These are phyloP conservation scores for Prunella fulvescens DNA, from an alignment of 2,113 vertebrate genomes.

Conservation along the genomic window DNA sequence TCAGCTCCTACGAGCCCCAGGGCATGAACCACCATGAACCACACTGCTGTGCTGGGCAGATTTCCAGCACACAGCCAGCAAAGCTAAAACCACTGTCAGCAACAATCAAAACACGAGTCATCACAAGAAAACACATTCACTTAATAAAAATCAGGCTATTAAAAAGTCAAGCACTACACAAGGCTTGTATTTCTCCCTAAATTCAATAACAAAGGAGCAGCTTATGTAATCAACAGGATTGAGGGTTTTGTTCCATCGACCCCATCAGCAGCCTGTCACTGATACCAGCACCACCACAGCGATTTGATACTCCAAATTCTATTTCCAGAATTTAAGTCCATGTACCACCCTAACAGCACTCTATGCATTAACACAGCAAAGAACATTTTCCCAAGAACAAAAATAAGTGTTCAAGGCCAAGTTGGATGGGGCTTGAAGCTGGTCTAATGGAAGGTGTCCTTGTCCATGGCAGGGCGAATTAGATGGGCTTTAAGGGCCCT, in stretches of 20 bases:
- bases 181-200: not conserved
- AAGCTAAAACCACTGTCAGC: not conserved
- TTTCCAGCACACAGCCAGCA: not conserved
- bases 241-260: not conserved
- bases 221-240: not conserved
- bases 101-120: not conserved
- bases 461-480: not conserved
- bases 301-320: fast-evolving
- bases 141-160: not conserved
- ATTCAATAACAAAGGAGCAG: not conserved
- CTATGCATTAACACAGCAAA: not conserved
- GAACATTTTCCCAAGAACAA: not conserved
- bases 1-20: not conserved
- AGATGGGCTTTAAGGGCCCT: not conserved
- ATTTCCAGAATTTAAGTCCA: not conserved
- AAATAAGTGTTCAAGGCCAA: not conserved
- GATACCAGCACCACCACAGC: fast-evolving
- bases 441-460: not conserved
- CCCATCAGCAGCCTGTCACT: not conserved
- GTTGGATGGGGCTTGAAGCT: not conserved
- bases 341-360: not conserved
- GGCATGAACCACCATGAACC: not conserved
- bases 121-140: not conserved
- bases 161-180: not conserved
- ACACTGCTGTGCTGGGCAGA: not conserved